Evolutionary conservation across 2,888 invertebrate genomes (phyloP).

Genomic region (Ornithoptera priamus): DNA sequence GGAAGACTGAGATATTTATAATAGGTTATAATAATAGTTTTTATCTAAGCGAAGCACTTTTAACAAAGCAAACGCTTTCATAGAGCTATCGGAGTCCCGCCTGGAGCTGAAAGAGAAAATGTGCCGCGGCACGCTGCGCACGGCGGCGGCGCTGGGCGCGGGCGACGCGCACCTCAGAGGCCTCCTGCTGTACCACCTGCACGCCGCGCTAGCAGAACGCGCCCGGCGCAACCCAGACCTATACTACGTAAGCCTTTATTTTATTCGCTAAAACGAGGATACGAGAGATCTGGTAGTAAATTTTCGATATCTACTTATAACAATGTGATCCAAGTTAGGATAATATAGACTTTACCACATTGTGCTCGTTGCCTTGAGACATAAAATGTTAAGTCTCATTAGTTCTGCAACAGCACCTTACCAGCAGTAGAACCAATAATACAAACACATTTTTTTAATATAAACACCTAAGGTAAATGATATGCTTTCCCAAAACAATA

Average conservation of each 20-base stretch:
- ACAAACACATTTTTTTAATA: too few relatives aligned
- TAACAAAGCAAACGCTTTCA: conserved; percentile 28
- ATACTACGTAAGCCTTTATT: conserved; percentile 45
- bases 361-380: too few relatives aligned
- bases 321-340: too few relatives aligned
- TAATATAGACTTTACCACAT: too few relatives aligned
- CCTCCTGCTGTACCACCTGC: conserved; percentile 74
- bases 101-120: conserved; percentile 80
- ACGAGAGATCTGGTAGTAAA: not conserved
- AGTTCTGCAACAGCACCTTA: too few relatives aligned
- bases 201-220: conserved; percentile 76
- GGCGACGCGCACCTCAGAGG: conserved; percentile 78
- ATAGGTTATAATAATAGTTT: not conserved
- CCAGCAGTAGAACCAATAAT: too few relatives aligned
- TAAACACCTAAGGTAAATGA: too few relatives aligned
- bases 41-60: not conserved
- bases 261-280: not conserved
- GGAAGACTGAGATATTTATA: not conserved
- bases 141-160: conserved; percentile 78
- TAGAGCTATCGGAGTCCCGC: conserved; percentile 81
- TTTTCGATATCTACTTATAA: too few relatives aligned
- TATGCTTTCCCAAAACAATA: too few relatives aligned
- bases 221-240: conserved; percentile 68
- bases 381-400: not conserved
- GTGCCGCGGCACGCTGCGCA: conserved; percentile 80